phyloP scores from a whole-genome alignment of 92 coral and sea anemone genomes.

The Zoanthus sansibaricus region DNA sequence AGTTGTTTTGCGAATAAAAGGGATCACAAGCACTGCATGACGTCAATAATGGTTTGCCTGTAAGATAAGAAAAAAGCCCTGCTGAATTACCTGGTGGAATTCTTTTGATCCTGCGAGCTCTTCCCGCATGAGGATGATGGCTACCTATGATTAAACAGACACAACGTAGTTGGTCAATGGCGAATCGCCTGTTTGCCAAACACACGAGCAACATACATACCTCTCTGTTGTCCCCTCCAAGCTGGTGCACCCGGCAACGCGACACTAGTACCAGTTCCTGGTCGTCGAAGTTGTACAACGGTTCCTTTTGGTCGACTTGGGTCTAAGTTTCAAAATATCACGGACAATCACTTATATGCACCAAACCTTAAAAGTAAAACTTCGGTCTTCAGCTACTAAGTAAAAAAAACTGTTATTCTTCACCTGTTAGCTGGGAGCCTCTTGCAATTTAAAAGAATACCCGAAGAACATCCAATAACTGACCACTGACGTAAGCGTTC shows the following conservation, averaged over 20 bases:
- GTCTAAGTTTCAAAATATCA: conserved; percentile 20
- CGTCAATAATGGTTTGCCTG: background rate
- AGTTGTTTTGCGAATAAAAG: too few species aligned
- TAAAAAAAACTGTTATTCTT: too few species aligned
- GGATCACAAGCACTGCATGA: too few species aligned
- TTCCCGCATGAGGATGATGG: conserved; percentile 50
- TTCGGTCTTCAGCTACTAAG: too few species aligned
- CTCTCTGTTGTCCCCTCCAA: conserved; percentile 59
- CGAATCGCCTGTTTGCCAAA: background rate
- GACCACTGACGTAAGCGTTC: too few species aligned
- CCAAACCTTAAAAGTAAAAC: too few species aligned
- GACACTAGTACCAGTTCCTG: conserved; percentile 62
- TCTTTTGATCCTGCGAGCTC: conserved; percentile 58
- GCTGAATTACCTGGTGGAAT: conserved; percentile 49
- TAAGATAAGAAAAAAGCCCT: background rate
- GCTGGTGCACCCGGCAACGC: conserved; percentile 52
- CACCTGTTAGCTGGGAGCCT: too few species aligned
- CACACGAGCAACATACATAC: background rate
- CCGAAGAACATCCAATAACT: too few species aligned
- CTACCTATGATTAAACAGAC: conserved; percentile 24
- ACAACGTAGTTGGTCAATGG: background rate
- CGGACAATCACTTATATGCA: too few species aligned
- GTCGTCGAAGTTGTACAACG: conserved; percentile 80
- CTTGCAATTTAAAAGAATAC: too few species aligned
- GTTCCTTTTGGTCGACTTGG: conserved; percentile 66